These are phyloP conservation scores for Danio choprae DNA, from an alignment of 2,797 vertebrate species.

Conservation along the genomic window DNA sequence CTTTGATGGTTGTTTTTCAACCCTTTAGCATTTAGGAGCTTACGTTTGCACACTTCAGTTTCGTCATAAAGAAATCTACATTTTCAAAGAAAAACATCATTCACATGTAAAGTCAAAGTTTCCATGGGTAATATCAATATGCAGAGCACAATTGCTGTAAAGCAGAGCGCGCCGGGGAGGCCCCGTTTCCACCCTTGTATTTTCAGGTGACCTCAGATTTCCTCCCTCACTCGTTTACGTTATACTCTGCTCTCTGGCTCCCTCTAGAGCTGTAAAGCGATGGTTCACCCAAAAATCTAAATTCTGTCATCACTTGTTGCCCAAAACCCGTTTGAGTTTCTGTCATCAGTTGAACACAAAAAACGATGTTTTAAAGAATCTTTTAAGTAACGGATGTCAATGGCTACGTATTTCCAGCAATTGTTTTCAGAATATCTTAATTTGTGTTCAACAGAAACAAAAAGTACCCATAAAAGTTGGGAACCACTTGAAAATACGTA, in stretches of 20 bases:
- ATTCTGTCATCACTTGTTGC: too few species aligned
- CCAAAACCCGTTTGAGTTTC: too few species aligned
- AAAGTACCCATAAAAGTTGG: too few species aligned
- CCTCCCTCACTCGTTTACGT: not conserved
- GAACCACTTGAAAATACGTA: too few species aligned
- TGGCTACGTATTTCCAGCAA: too few species aligned
- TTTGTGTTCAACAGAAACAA: too few species aligned
- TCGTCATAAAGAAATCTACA: constrained; percentile 44
- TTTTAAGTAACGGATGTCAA: too few species aligned
- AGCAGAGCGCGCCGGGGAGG: constrained; percentile 41
- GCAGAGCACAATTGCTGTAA: constrained; percentile 10
- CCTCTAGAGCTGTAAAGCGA: constrained; percentile 41
- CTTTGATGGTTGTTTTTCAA: not conserved
- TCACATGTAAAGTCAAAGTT: constrained; percentile 50
- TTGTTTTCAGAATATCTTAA: too few species aligned
- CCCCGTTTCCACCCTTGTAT: constrained; percentile 52
- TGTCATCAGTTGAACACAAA: too few species aligned
- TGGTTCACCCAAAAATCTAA: too few species aligned
- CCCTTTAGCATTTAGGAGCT: constrained; percentile 5
- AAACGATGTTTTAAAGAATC: too few species aligned
- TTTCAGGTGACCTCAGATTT: constrained; percentile 12
- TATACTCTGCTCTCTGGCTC: constrained; percentile 27
- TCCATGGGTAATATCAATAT: constrained; percentile 49
- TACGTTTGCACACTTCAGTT: not conserved
- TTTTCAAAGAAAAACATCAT: constrained; percentile 51